Evolutionary conservation across 2,797 vertebrate species (phyloP).

Genomic region (Ptychobarbus kaznakovi): DNA sequence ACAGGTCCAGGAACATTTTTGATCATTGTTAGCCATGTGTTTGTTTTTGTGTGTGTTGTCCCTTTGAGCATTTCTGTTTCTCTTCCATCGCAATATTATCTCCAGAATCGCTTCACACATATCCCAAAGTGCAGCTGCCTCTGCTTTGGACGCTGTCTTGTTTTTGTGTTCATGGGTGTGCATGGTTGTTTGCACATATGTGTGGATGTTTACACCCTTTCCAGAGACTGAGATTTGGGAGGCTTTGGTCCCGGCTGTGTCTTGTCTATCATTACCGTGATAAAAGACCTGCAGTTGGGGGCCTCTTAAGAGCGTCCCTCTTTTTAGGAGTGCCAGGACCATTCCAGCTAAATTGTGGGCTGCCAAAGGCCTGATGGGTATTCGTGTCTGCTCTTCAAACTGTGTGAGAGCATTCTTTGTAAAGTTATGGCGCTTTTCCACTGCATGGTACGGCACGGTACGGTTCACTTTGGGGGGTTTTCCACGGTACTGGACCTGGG

Average conservation of each 20-base stretch:
- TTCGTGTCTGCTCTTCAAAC: slow-evolving; percentile 77
- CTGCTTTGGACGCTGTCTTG: slow-evolving; percentile 33
- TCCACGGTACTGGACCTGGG: too few species aligned
- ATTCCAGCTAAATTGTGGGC: slow-evolving; percentile 80
- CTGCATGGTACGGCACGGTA: too few species aligned
- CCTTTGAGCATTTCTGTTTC: slow-evolving; percentile 14
- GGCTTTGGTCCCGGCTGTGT: slow-evolving; percentile 68
- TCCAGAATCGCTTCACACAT: not conserved
- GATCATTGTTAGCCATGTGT: slow-evolving; percentile 53
- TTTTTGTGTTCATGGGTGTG: slow-evolving; percentile 44
- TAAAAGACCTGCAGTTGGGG: slow-evolving; percentile 80
- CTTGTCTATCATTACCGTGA: slow-evolving; percentile 82
- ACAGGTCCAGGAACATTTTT: slow-evolving; percentile 52
- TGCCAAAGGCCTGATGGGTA: slow-evolving; percentile 80
- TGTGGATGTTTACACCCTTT: slow-evolving; percentile 52
- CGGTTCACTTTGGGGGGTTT: too few species aligned
- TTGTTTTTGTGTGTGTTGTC: not conserved
- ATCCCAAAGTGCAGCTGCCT: slow-evolving; percentile 16
- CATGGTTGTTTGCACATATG: slow-evolving; percentile 58
- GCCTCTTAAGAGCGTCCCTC: slow-evolving; percentile 75
- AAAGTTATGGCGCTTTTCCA: too few species aligned
- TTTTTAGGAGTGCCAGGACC: slow-evolving; percentile 70
- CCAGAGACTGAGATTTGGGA: slow-evolving; percentile 68
- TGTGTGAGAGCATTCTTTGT: slow-evolving; percentile 65
- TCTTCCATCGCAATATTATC: not conserved